Conservation (phyloP, 1,140 invertebrate species). For the Macrobrachium rosenbergii region DNA sequence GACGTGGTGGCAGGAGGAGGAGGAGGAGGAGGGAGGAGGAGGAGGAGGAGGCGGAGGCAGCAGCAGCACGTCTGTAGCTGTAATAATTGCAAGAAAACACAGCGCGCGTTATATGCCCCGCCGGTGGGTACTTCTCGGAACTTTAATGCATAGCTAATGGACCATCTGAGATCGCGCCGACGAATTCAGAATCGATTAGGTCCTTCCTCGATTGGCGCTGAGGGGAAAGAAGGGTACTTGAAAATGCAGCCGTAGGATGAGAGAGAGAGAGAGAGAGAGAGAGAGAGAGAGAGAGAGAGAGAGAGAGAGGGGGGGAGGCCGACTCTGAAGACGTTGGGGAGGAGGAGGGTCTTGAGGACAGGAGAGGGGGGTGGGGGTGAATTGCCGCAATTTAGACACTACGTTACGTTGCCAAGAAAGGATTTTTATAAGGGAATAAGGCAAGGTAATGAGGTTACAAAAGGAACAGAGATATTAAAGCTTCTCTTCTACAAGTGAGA, state of each 20-base stretch:
- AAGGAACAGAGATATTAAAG: no score
- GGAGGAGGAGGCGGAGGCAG: no score
- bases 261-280: background rate
- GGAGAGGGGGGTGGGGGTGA: no score
- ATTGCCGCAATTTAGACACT: no score
- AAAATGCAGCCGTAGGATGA: background rate
- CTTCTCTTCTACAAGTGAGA: no score
- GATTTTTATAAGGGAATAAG: no score
- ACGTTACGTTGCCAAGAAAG: no score
- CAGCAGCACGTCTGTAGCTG: background rate
- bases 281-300: background rate
- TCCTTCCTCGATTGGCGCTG: background rate
- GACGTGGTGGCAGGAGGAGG: background rate
- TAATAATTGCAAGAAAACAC: background rate
- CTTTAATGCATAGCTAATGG: conserved; percentile 28
- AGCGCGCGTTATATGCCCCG: background rate
- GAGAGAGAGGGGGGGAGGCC: no score
- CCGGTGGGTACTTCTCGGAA: background rate
- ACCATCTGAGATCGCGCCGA: background rate
- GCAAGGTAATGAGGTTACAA: no score
- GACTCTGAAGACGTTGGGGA: no score
- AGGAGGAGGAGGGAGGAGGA: background rate
- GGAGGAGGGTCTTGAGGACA: no score
- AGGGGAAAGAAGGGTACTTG: background rate
- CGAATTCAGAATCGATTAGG: conserved; percentile 16